Percentiles rank a stretch among this genome's conserved stretches.
Evolutionary conservation across 1,140 invertebrate genomes (phyloP).

Genomic region (Drosophila busckii): DNA sequence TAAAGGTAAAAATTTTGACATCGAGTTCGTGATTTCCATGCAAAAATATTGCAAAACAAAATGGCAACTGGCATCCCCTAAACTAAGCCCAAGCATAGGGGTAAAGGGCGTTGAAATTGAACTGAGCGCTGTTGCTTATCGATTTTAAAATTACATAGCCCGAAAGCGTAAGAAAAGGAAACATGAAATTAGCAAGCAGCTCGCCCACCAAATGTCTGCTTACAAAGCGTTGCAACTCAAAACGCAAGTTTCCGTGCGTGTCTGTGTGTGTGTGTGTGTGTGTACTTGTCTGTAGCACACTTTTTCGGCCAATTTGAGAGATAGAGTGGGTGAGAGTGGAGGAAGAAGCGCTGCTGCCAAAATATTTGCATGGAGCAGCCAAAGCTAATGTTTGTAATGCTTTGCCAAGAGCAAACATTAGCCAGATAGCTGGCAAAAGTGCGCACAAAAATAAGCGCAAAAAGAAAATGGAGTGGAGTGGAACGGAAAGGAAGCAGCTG

Average conservation of each 20-base stretch:
- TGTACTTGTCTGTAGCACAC: slow-evolving; percentile 64
- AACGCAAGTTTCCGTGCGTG: too few species aligned
- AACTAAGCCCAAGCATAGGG: background rate
- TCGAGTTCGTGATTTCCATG: slow-evolving; percentile 69
- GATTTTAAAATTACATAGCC: slow-evolving; percentile 61
- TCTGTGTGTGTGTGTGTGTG: too few species aligned
- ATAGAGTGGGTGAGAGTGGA: too few species aligned
- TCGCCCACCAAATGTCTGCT: slow-evolving; percentile 36
- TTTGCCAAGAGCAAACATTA: slow-evolving; percentile 44
- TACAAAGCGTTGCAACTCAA: too few species aligned
- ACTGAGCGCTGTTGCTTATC: slow-evolving; percentile 59
- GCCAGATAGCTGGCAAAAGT: slow-evolving; percentile 39
- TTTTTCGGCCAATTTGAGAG: slow-evolving; percentile 51
- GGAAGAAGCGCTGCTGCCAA: too few species aligned
- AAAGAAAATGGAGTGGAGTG: background rate
- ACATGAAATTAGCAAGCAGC: slow-evolving; percentile 55
- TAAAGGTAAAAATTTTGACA: slow-evolving; percentile 65
- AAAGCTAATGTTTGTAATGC: slow-evolving; percentile 50
- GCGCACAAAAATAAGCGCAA: slow-evolving; percentile 4
- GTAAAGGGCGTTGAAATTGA: background rate
- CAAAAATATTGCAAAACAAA: slow-evolving; percentile 51
- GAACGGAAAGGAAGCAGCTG: background rate
- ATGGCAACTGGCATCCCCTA: background rate
- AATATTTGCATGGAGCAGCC: slow-evolving; percentile 60
- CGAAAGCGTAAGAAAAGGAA: slow-evolving; percentile 45